Conservation (phyloP, 2,797 vertebrate species). For the Holocentrus rufus region DNA sequence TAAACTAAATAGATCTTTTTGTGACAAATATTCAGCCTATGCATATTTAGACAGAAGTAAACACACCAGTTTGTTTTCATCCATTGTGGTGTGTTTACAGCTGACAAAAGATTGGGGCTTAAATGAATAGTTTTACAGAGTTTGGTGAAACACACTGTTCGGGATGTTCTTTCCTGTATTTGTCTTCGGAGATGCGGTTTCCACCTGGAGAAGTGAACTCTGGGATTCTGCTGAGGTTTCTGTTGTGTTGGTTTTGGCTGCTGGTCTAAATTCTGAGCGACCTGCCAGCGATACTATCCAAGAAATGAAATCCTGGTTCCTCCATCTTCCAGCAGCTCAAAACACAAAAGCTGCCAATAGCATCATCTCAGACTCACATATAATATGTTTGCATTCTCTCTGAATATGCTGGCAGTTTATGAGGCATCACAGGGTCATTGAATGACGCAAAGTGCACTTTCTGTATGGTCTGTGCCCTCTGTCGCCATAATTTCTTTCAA, state of each 20-base stretch:
- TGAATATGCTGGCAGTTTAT: neutral
- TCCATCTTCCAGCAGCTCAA: slow-evolving; percentile 27
- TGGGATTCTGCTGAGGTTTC: neutral
- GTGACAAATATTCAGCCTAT: too few relatives aligned
- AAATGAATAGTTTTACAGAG: neutral
- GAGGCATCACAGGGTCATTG: neutral
- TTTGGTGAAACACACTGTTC: neutral
- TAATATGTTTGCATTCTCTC: slow-evolving; percentile 1
- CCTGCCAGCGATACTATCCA: slow-evolving; percentile 10
- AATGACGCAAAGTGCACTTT: neutral
- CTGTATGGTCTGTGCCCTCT: neutral
- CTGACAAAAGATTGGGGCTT: neutral
- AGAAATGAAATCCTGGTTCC: slow-evolving; percentile 37
- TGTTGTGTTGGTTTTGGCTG: slow-evolving; percentile 37
- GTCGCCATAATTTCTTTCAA: neutral
- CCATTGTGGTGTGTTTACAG: neutral
- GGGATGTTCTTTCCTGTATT: neutral
- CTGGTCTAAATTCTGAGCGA: slow-evolving; percentile 32
- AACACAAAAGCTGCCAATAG: slow-evolving; percentile 14
- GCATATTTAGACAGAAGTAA: neutral
- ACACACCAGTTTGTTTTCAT: neutral
- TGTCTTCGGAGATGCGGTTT: slow-evolving; percentile 8
- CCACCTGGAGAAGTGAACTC: slow-evolving; percentile 1
- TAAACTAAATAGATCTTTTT: neutral
- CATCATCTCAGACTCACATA: slow-evolving; percentile 4